Evolutionary conservation across 2,113 vertebrate species (phyloP).

Genomic region (Piliocolobus tephrosceles): DNA sequence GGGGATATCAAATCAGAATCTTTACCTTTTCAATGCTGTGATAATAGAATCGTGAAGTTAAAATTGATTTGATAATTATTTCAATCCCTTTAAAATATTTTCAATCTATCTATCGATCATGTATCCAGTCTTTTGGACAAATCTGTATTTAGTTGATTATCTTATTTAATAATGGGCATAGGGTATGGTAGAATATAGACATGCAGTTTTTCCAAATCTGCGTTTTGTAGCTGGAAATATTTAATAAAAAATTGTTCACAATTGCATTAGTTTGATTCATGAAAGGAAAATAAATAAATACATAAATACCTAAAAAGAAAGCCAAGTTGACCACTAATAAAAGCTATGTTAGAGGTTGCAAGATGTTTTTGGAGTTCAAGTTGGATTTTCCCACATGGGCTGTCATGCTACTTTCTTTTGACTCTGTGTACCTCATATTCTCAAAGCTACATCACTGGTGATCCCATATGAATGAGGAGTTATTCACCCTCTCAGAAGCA

Average conservation of each 20-base stretch:
- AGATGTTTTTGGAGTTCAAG: neutral
- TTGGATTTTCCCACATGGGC: neutral
- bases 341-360: neutral
- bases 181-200: neutral
- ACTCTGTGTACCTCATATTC: neutral
- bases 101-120: neutral
- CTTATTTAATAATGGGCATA: neutral
- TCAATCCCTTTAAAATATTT: neutral
- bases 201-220: neutral
- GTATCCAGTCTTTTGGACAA: neutral
- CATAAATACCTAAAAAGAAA: neutral
- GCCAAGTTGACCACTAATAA: neutral
- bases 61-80: neutral
- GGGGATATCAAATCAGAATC: neutral
- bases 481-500: neutral
- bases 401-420: neutral
- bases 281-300: neutral
- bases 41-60: neutral
- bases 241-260: neutral
- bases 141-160: neutral
- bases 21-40: neutral
- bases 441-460: neutral
- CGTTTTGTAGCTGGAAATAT: neutral
- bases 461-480: neutral
- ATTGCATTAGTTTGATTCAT: neutral